These are phyloP conservation scores for Styela clava DNA, from an alignment of 23 tunicate genomes.

Conservation along the genomic window DNA sequence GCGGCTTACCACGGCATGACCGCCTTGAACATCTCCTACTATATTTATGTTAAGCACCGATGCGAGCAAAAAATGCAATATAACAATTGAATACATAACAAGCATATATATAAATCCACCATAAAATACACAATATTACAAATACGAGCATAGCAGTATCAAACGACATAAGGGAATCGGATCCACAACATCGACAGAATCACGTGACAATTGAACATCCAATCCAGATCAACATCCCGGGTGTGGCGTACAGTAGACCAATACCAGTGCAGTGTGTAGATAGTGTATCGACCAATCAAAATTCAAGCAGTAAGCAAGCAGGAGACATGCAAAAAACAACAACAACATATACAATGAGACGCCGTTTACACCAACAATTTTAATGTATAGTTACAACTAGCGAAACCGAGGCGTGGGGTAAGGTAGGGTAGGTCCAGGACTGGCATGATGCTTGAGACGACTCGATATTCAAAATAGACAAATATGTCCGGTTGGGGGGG, in stretches of 20 bases:
- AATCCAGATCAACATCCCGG: not conserved
- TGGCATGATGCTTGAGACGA: too few species aligned
- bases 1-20: constrained; percentile 34
- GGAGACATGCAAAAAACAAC: not conserved
- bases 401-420: too few species aligned
- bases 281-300: not conserved
- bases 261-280: not conserved
- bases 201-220: constrained; percentile 5
- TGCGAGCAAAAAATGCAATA: not conserved
- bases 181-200: not conserved
- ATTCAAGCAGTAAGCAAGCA: not conserved
- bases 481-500: too few species aligned
- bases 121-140: not conserved
- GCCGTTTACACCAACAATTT: not conserved
- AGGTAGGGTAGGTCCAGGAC: too few species aligned
- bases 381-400: too few species aligned
- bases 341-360: not conserved
- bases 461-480: too few species aligned
- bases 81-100: constrained; percentile 1
- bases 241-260: not conserved
- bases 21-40: constrained; percentile 22
- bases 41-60: not conserved
- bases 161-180: constrained; percentile 1
- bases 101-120: not conserved
- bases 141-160: constrained; percentile 8